Percentiles rank a stretch among this genome's conserved stretches.
Conservation (phyloP, 2,888 invertebrate genomes). For the Lithophane semibrunnea region DNA sequence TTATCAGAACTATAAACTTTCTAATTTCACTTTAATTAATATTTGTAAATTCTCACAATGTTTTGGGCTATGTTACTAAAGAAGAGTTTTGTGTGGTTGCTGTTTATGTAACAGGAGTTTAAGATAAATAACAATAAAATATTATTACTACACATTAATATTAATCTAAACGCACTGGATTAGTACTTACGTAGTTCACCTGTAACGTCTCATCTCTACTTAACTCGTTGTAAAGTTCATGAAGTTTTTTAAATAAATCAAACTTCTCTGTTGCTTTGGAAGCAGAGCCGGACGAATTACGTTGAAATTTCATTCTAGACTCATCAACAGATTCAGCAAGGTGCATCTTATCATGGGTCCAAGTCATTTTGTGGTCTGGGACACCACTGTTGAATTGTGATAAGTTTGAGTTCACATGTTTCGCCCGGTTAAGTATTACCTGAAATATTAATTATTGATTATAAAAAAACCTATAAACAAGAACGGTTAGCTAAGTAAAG, state of each 20-base stretch:
- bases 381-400: conserved; percentile 87
- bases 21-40: conserved; percentile 1
- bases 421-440: conserved; percentile 88
- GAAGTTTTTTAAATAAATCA: conserved; percentile 88
- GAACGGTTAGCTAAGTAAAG: conserved; percentile 59
- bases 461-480: conserved; percentile 51
- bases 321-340: conserved; percentile 88
- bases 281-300: conserved; percentile 82
- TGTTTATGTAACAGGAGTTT: neutral
- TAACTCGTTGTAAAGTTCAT: conserved; percentile 87
- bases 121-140: conserved; percentile 14
- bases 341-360: conserved; percentile 89
- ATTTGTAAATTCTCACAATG: neutral
- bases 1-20: neutral
- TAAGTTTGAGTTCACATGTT: conserved; percentile 88
- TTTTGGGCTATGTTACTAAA: neutral
- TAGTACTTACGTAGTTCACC: conserved; percentile 85
- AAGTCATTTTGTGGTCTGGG: conserved; percentile 89
- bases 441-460: conserved; percentile 74
- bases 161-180: conserved; percentile 27
- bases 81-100: neutral
- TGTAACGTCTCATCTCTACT: conserved; percentile 87
- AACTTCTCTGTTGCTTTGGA: conserved; percentile 84
- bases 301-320: conserved; percentile 87
- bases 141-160: conserved; percentile 10